Conservation (phyloP, 2,797 vertebrate species). For the Mus spretus region DNA sequence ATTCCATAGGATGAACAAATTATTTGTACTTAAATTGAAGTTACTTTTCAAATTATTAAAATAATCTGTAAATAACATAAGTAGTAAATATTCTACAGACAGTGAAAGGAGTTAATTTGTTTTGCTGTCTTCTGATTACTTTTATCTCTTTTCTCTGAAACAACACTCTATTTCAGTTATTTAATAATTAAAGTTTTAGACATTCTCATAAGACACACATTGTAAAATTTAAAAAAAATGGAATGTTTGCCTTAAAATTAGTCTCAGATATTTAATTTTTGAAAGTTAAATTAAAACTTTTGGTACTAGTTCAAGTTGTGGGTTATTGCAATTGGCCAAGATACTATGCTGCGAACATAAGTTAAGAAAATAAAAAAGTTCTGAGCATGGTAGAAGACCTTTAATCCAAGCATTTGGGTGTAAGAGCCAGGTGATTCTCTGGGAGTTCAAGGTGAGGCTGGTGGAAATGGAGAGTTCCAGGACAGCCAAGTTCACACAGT, state of each 20-base stretch:
- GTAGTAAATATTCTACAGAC: neutral
- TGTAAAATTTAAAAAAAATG: no score
- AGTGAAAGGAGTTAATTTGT: neutral
- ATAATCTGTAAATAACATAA: neutral
- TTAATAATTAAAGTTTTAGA: neutral
- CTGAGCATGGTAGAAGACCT: neutral
- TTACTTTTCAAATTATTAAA: neutral
- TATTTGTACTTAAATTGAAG: neutral
- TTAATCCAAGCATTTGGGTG: neutral
- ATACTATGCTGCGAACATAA: neutral
- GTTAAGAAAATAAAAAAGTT: neutral
- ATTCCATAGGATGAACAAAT: neutral
- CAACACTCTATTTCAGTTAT: neutral
- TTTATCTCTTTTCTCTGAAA: neutral
- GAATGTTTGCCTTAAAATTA: no score
- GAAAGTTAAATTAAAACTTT: neutral
- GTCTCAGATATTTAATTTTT: neutral
- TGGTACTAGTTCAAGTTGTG: neutral
- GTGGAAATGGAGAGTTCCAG: neutral
- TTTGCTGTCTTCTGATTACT: neutral
- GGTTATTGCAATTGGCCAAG: neutral
- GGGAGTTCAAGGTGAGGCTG: neutral
- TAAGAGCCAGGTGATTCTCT: neutral
- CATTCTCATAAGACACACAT: neutral
- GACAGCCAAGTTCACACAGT: neutral